phyloP scores from a whole-genome alignment of 2,797 vertebrate species.

The Capromys pilorides region DNA sequence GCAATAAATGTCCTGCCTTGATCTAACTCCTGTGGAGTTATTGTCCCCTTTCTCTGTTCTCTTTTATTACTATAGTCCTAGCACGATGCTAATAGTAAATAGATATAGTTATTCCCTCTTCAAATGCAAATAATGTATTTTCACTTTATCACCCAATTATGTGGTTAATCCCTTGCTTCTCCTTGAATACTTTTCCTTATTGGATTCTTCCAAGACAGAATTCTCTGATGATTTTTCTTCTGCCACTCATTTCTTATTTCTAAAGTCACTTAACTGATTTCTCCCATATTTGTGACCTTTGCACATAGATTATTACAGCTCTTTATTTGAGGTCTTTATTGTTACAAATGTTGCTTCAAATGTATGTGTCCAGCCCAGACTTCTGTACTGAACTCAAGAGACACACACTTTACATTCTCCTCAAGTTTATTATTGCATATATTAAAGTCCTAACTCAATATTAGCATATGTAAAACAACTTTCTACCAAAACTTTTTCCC shows the following conservation, averaged over 20 bases:
- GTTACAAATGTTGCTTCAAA: not conserved
- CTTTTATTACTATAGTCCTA: not conserved
- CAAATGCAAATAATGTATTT: not conserved
- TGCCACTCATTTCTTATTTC: not conserved
- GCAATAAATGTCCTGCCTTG: not conserved
- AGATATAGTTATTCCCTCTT: not conserved
- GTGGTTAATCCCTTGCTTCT: not conserved
- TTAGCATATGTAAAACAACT: not conserved
- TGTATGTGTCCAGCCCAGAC: not conserved
- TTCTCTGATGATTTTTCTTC: not conserved
- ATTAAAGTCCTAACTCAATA: not conserved
- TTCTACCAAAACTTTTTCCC: not conserved
- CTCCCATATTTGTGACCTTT: not conserved
- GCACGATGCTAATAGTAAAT: not conserved
- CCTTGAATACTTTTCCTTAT: not conserved
- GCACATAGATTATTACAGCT: not conserved
- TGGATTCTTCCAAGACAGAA: not conserved
- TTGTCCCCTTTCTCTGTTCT: not conserved
- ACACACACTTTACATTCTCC: not conserved
- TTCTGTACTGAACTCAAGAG: not conserved
- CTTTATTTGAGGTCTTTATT: not conserved
- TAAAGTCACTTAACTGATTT: not conserved
- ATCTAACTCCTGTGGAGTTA: not conserved
- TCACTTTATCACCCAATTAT: not conserved
- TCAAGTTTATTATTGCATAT: not conserved